Base-by-base conservation (phyloP, 2,797 vertebrate species). In the Poecilia velifera region DNA sequence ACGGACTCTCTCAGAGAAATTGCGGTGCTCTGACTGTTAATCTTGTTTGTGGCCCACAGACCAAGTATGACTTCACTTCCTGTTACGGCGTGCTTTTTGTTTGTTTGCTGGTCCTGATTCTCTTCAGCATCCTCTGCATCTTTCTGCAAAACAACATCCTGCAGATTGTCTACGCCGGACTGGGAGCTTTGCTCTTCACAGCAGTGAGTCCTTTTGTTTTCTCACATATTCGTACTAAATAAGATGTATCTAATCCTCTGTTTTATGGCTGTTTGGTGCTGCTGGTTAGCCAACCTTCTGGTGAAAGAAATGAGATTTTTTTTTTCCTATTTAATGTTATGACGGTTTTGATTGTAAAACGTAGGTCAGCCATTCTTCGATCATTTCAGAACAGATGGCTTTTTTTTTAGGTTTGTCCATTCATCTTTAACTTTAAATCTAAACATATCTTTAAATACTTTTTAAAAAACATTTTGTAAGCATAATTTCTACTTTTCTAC, bases 1-100 rank as follows among this genome's bases (percentile, higher is more conserved):
- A 14, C 0, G 25, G 13, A 13, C 22, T 43, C 7, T 70, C 22
- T 0, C 22, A n/a, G 22, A 70, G 64, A 45, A 25, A 7, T 45
- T 41, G 12, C 22, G 2, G 22, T 16, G 25, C 22, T 1, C 1
- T 45, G 4, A 51, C 9, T n/a, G 18, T 41, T 76, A 1, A 79
- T 73, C 14, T 41, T 47, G 66, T 45, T 39, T 82, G 74, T 20
- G 66, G 84, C 72, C 87, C 68, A 53, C 89, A 98, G 97, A 98
- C 96, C 55, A 97, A 97, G 88, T 98, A 97, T 1, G 97, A 98
- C 94, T 98, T 98, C 94, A 98, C 97, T 2, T 98, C 97, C 8
- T 98, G 97, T 86, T 91, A 96, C 4, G 97, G 97, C 0, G 96
- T 98, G 84, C 97, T 98, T 16, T 96, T 98, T 10, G 95, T 98